These are phyloP conservation scores for Dicycla oo DNA, from an alignment of 2,888 invertebrate genomes.

Conservation along the genomic window DNA sequence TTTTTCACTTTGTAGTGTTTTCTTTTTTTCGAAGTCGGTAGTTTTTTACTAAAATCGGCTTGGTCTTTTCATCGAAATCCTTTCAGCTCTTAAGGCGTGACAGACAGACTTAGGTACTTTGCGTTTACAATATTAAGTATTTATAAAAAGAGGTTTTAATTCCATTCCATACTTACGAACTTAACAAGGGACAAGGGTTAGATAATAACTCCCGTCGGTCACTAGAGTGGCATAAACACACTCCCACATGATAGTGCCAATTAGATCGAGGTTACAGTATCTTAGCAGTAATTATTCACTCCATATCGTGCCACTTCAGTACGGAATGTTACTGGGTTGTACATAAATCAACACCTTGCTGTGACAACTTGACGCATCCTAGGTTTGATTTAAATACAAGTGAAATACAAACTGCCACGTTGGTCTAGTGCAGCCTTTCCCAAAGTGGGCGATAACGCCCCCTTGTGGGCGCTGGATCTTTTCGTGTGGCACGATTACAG, in stretches of 20 bases:
- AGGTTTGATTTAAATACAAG: background rate
- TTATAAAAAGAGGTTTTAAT: background rate
- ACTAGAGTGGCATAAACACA: constrained; percentile 6
- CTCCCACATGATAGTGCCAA: constrained; percentile 16
- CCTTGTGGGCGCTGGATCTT: too few relatives aligned
- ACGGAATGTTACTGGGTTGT: background rate
- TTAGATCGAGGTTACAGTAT: constrained; percentile 34
- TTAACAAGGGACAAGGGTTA: background rate
- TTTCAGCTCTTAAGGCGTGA: background rate
- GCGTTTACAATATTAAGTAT: background rate
- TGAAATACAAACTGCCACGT: background rate
- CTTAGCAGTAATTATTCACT: constrained; percentile 48
- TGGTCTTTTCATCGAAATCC: background rate
- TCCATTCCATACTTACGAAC: background rate
- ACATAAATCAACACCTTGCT: constrained; percentile 32
- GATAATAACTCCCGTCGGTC: constrained; percentile 7
- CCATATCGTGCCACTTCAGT: constrained; percentile 29
- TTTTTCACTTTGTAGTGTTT: too few relatives aligned
- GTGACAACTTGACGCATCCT: constrained; percentile 4
- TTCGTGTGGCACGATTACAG: too few relatives aligned
- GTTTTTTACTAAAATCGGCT: too few relatives aligned
- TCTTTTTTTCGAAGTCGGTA: too few relatives aligned
- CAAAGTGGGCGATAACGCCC: too few relatives aligned
- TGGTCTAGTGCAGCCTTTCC: too few relatives aligned
- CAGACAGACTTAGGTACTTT: background rate